Evolutionary conservation across 1,140 invertebrate genomes (phyloP), one percentile per base, ranked within the genome.

Genomic region (Drosophila lacertosa): DNA sequence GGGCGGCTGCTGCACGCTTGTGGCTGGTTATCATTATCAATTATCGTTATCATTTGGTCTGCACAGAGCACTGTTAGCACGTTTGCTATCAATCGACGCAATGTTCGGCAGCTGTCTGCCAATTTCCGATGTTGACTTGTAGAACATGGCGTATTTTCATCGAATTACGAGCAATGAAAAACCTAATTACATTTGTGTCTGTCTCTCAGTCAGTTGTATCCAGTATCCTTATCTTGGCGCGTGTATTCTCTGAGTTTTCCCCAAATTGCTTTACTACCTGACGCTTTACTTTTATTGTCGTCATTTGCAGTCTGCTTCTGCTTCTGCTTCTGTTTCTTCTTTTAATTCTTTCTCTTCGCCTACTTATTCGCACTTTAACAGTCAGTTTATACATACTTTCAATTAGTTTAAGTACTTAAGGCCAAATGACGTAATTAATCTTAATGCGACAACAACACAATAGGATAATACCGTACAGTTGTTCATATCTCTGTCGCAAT

Each of bases 1-100:
- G 20, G 40, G 6, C 22, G 63, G 44, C 51, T 57, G 62, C 42
- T 66, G 22, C 15, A 42, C n/a, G n/a, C 6, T 20, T 24, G n/a
- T n/a, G n/a, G n/a, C n/a, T 9, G 51, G 7, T 54, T 63, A 69
- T 69, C 48, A 63, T 63, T 63, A 63, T 62, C 58, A 69, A 47
- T 69, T 63, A 69, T 54, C 48, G 35, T 53, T 63, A 40, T 53
- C 48, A 26, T 42, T 42, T 42, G 18, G 16, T 37, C 13, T 29
- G 18, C 20, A 59, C 26, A 11, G n/a, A n/a, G 18, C 15, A 5
- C 11, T 16, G 18, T 10, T 26, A n/a, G n/a, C n/a, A n/a, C n/a
- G n/a, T n/a, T n/a, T 7, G 1, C 39, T 15, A 2, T 6, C 22
- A 3, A 26, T 47, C 44, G 20, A 29, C 26, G 15, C 9, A 26